Evolutionary conservation across 2,888 invertebrate genomes (phyloP), one percentile per base, ranked within the genome.

Genomic region (Molorchus minor): DNA sequence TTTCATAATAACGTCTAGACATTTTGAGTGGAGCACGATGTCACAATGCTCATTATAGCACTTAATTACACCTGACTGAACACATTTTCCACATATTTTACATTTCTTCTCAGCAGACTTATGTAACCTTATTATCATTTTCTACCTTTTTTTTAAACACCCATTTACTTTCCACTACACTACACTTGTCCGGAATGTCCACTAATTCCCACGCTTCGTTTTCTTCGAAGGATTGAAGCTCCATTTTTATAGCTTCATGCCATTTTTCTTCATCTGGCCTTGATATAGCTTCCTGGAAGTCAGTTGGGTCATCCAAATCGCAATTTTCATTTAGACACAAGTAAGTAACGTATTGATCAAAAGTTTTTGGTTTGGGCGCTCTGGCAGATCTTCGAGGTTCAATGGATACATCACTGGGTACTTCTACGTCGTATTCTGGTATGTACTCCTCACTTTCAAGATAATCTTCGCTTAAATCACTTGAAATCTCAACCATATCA

Each of bases 111-210:
- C 43, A 20, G n/a, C n/a, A n/a, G n/a, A n/a, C n/a, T n/a, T 58
- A 63, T 3, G 59, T 41, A 15, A 69, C 57, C 41, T 67, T 46
- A 44, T 56, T 57, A 17, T 66, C 66, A 60, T 43, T 45, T 44
- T 72, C 62, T 20, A 16, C 10, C 56, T 72, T 74, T 19, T n/a
- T 59, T 44, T 69, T 68, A 47, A 69, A 71, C 3, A 72, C 71
- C 72, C 71, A 75, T 40, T 73, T 74, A 35, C 68, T 69, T 33
- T 71, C n/a, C 52, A 73, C 71, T 33, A 74, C 58, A 4, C 54
- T 65, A 16, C 10, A 16, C 29, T 46, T 51, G 36, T 60, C 46
- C 20, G 67, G 69, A 12, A 30, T 4, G 52, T 70, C 65, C 0
- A 62, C 56, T 1, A 74, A 13, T 8, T 68, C 67, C 72, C 71